phyloP scores from a whole-genome alignment of 2,113 vertebrate species.

The Brachypodius melanocephalos region DNA sequence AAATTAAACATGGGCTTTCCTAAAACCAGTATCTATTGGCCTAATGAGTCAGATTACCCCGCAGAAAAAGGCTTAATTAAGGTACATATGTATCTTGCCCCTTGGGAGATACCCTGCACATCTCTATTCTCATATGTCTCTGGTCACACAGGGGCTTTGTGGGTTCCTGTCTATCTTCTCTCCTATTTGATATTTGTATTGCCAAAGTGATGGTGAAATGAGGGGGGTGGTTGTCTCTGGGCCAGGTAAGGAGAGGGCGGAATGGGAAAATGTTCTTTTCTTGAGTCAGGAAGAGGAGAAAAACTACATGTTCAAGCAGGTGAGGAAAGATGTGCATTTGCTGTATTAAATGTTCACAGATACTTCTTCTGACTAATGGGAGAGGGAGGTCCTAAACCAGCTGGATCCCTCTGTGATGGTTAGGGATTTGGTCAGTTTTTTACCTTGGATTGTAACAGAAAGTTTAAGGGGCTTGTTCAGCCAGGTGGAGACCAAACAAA shows the following conservation, averaged over 20 bases:
- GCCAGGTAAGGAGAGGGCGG: neutral
- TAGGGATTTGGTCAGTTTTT: neutral
- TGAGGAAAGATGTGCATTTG: neutral
- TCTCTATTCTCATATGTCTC: neutral
- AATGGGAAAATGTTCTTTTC: neutral
- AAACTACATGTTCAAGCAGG: neutral
- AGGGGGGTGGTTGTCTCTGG: neutral
- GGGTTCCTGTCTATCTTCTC: neutral
- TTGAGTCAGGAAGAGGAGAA: neutral
- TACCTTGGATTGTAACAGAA: neutral
- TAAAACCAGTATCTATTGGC: neutral
- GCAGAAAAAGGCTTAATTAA: conserved; percentile 16
- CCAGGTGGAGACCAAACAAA: neutral
- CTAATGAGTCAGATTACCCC: conserved; percentile 16
- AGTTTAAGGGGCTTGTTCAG: neutral
- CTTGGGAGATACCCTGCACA: neutral
- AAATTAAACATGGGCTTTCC: conserved; percentile 60
- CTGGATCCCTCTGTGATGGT: neutral
- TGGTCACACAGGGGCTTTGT: neutral
- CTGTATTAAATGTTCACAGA: neutral
- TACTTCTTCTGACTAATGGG: neutral
- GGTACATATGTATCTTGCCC: neutral
- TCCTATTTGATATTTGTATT: neutral
- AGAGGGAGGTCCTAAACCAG: neutral
- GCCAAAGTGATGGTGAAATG: neutral